phyloP scores from a whole-genome alignment of 2,888 invertebrate genomes.

The Drosophila borborema region DNA sequence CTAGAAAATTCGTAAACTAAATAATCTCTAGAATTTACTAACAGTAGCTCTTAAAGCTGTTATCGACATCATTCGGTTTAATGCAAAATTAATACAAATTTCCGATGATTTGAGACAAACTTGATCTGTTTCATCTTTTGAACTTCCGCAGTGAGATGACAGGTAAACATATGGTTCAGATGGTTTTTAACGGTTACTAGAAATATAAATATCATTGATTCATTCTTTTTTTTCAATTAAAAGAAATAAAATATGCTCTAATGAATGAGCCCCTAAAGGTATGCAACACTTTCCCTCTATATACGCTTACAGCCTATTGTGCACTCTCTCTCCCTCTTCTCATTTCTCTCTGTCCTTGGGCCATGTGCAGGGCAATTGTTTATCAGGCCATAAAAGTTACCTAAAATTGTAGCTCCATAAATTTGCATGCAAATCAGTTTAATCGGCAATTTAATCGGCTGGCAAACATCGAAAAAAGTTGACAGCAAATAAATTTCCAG shows the following conservation, averaged over 20 bases:
- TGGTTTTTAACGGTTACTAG: too few species aligned
- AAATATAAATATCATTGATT: too few species aligned
- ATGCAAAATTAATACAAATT: too few species aligned
- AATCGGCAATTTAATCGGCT: slow-evolving; percentile 52
- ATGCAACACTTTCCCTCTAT: background rate
- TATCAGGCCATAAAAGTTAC: slow-evolving; percentile 11
- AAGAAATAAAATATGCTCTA: background rate
- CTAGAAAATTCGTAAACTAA: background rate
- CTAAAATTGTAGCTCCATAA: slow-evolving; percentile 31
- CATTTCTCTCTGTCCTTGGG: background rate
- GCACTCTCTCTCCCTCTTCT: background rate
- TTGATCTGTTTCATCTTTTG: too few species aligned
- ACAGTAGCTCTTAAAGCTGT: background rate
- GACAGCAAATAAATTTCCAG: slow-evolving; percentile 67
- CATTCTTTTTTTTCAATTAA: too few species aligned
- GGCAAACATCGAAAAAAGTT: slow-evolving; percentile 57
- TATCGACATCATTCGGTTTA: background rate
- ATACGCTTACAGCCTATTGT: background rate
- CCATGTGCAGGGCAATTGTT: background rate
- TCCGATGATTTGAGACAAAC: too few species aligned
- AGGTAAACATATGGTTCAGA: too few species aligned
- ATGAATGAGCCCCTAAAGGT: background rate
- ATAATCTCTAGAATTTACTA: background rate
- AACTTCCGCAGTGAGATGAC: too few species aligned
- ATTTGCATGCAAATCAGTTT: slow-evolving; percentile 59